phyloP scores from a whole-genome alignment of 2,888 invertebrate genomes.

The Sisyra nigra region DNA sequence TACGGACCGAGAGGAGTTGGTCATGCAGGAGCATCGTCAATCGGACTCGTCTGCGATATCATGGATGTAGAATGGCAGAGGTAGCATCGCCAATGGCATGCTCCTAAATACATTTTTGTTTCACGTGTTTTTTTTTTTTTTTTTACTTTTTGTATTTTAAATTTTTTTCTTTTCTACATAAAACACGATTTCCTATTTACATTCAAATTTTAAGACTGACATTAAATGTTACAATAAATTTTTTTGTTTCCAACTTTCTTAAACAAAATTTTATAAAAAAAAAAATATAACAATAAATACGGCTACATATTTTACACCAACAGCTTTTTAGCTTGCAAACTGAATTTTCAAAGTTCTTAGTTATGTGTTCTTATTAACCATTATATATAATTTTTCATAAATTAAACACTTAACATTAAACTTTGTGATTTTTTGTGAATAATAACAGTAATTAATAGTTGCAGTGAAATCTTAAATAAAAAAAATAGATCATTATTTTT shows the following conservation, averaged over 20 bases:
- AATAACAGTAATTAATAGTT: too few relatives aligned
- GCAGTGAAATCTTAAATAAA: too few relatives aligned
- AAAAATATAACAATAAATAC: not conserved
- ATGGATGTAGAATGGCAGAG: slow-evolving; percentile 61
- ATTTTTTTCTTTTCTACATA: not conserved
- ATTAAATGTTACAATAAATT: not conserved
- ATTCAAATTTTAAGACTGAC: not conserved
- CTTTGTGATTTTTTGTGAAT: too few relatives aligned
- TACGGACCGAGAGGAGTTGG: slow-evolving; percentile 91
- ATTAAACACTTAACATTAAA: too few relatives aligned
- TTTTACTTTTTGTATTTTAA: not conserved
- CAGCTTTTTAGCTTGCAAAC: too few relatives aligned
- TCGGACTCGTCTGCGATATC: slow-evolving; percentile 74
- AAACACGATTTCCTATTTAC: not conserved
- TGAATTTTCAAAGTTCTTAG: too few relatives aligned
- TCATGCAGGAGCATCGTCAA: slow-evolving; percentile 73
- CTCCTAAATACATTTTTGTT: not conserved
- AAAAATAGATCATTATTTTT: too few relatives aligned
- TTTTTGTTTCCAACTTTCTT: not conserved
- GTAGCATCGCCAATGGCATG: slow-evolving; percentile 25
- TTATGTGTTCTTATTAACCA: too few relatives aligned
- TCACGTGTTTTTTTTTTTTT: not conserved
- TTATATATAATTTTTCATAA: too few relatives aligned
- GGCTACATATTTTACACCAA: not conserved
- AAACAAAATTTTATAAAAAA: not conserved